Base-by-base conservation (phyloP, 2,797 vertebrate species). In the Myripristis jacobus region DNA sequence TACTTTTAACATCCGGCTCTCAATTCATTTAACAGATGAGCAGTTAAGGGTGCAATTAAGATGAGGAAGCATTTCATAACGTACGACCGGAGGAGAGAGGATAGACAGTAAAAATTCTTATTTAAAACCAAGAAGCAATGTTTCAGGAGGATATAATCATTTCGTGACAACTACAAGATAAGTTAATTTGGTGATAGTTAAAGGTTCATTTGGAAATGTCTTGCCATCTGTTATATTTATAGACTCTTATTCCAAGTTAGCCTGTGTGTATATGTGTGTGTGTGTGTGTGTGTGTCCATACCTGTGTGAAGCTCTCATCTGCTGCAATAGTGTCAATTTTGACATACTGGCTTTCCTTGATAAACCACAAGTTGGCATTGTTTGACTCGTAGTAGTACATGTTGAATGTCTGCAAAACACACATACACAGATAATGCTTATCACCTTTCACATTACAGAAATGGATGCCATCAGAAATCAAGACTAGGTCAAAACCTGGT, bases 251-350 rank as follows among this genome's bases (percentile, higher is more conserved):
- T 31, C 29, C 29, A 47, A 18, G 15, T 47, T 47, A 55, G 15
- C 64, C 48, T 34, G 19, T 8, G 11, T 46, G 31, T 62, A 44
- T 67, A n/a, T 25, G 53, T 27, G 22, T 19, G 10, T 36, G 63
- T 31, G 34, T 58, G 24, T 38, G 29, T 44, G 7, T 8, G 22
- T 46, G 19, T 6, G 18, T 38, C 1, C 58, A 29, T 87, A 93
- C 92, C 87, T 96, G 95, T 6, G 95, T 96, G 66, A 96, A 96
- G 81, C 95, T 96, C 83, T 96, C 95, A 68, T 96, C 95, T 12
- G 95, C 95, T 11, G 95, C 95, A 3, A 96, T 95, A 0, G 95
- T 96, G 72, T 96, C 95, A 16, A 96, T 96, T 87, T 96, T 96
- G 58, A 94, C 84, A 13, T 95, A 95, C 74, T 95, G 94, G 72